These are phyloP conservation scores for Brienomyrus longianalis DNA, from an alignment of 2,113 vertebrate genomes.

Conservation along the genomic window DNA sequence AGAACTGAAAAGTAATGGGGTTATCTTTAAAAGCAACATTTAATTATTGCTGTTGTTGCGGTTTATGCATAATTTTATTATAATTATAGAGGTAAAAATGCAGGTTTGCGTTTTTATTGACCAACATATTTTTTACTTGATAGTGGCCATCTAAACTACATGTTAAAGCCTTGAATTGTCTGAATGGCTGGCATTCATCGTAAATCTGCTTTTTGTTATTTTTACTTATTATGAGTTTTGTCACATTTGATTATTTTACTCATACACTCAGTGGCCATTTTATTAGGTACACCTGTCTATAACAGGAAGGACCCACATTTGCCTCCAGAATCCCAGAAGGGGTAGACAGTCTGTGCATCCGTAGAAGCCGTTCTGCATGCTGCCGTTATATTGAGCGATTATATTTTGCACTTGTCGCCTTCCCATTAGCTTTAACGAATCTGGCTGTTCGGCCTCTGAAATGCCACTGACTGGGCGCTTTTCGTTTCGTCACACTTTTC, in stretches of 20 bases:
- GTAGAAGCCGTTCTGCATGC: not conserved
- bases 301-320: not conserved
- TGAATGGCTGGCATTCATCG: not conserved
- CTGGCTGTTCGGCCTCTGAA: not conserved
- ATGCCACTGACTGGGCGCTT: not conserved
- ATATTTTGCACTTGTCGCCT: not conserved
- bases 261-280: not conserved
- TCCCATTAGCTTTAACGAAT: not conserved
- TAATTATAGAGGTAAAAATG: not conserved
- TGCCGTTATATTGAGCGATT: not conserved
- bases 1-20: not conserved
- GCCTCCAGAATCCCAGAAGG: not conserved
- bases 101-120: not conserved
- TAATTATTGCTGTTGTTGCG: not conserved
- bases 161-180: not conserved
- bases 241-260: not conserved
- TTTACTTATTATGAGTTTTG: not conserved
- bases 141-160: not conserved
- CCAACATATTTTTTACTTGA: not conserved
- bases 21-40: constrained; percentile 6
- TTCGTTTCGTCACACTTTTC: not conserved
- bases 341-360: not conserved
- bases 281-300: not conserved
- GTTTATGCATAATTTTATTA: not conserved
- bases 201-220: not conserved